A percentile compares a stretch with the other conserved stretches of the same genome.
phyloP scores from a whole-genome alignment of 2,113 vertebrate genomes.

The Pardalotus punctatus region DNA sequence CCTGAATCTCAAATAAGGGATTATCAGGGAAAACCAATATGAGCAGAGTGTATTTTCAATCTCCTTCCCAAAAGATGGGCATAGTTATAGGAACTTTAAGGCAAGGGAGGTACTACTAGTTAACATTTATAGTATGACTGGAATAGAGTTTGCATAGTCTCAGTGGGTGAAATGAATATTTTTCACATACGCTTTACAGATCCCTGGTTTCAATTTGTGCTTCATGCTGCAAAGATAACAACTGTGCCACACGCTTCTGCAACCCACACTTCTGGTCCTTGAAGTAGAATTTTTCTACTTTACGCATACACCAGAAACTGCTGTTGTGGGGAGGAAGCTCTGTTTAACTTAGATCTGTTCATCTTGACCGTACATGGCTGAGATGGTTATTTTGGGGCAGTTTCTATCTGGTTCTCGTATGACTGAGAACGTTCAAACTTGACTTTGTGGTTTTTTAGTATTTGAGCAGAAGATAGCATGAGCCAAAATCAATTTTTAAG shows the following conservation, averaged over 20 bases:
- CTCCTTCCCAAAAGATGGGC: not conserved
- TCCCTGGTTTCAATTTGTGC: not conserved
- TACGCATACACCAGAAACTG: not conserved
- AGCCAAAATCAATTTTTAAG: not conserved
- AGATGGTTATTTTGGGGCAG: not conserved
- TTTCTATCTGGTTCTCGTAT: not conserved
- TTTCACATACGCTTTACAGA: not conserved
- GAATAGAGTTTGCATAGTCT: not conserved
- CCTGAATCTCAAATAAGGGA: not conserved
- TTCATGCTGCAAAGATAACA: not conserved
- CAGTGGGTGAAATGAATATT: not conserved
- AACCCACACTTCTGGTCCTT: not conserved
- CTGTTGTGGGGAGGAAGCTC: not conserved
- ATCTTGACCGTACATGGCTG: not conserved
- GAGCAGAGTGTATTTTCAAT: not conserved
- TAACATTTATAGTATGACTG: not conserved
- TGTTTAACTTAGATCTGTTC: not conserved
- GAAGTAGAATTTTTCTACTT: slow-evolving; percentile 14
- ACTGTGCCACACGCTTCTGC: not conserved
- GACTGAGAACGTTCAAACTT: not conserved
- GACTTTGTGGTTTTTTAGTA: not conserved
- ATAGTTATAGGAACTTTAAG: not conserved
- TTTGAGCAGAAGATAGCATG: not conserved
- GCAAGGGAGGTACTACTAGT: not conserved
- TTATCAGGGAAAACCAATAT: not conserved